Evolutionary conservation across 2,888 invertebrate genomes (phyloP).

Genomic region (Strigamia maritima): DNA sequence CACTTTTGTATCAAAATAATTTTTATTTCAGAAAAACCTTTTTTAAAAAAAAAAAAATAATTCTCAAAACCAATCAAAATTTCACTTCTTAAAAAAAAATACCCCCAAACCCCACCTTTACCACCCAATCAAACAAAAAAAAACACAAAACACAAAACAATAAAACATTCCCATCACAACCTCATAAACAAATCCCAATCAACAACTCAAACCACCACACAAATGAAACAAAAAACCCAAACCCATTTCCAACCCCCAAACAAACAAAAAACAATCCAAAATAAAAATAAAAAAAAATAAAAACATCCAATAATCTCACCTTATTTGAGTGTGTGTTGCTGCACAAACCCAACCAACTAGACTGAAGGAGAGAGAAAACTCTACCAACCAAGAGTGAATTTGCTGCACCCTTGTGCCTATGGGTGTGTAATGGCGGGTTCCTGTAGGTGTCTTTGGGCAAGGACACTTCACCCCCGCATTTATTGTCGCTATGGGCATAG

Average conservation of each 20-base stretch:
- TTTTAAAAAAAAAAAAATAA: too few species aligned
- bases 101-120: neutral
- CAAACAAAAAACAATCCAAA: too few species aligned
- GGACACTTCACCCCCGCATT: slow-evolving; percentile 4
- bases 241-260: too few species aligned
- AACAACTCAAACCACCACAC: neutral
- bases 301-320: neutral
- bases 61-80: too few species aligned
- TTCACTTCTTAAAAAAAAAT: too few species aligned
- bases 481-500: neutral
- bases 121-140: too few species aligned
- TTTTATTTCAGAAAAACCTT: too few species aligned
- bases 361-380: neutral
- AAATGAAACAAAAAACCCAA: neutral
- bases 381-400: neutral
- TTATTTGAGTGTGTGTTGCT: neutral
- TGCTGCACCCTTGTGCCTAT: neutral
- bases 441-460: neutral
- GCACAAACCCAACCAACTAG: neutral
- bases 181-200: neutral
- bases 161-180: neutral
- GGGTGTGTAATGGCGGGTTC: neutral
- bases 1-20: too few species aligned
- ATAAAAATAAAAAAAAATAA: too few species aligned
- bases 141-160: too few species aligned